Evolutionary conservation across 2,797 vertebrate species (phyloP).

Genomic region (Yasuhikotakia modesta): DNA sequence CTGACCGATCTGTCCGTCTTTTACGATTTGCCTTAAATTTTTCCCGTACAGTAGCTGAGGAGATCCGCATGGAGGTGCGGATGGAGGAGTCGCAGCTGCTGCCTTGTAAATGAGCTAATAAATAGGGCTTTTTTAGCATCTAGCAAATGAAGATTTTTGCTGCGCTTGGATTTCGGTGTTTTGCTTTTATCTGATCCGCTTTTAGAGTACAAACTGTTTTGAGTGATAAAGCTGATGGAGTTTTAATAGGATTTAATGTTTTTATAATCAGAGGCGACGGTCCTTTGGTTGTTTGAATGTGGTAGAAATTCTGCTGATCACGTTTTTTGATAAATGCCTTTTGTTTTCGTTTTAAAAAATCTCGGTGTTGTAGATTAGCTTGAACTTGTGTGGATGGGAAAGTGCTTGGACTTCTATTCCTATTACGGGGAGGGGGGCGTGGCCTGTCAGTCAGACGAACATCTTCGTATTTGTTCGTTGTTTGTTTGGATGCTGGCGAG

Average conservation of each 20-base stretch:
- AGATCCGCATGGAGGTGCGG: slow-evolving; percentile 79
- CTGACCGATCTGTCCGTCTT: slow-evolving; percentile 78
- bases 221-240: slow-evolving; percentile 84
- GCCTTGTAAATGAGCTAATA: slow-evolving; percentile 66
- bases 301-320: slow-evolving; percentile 87
- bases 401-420: slow-evolving; percentile 46
- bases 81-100: slow-evolving; percentile 73
- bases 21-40: slow-evolving; percentile 94
- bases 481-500: slow-evolving; percentile 82
- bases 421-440: slow-evolving; percentile 65
- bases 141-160: slow-evolving; percentile 80
- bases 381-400: slow-evolving; percentile 71
- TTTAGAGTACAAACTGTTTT: slow-evolving; percentile 80
- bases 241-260: slow-evolving; percentile 89
- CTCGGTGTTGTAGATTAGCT: slow-evolving; percentile 85
- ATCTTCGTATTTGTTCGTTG: slow-evolving; percentile 62
- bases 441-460: slow-evolving; percentile 77
- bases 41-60: slow-evolving; percentile 85
- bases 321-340: slow-evolving; percentile 79
- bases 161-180: slow-evolving; percentile 87
- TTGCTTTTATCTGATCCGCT: slow-evolving; percentile 82
- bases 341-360: slow-evolving; percentile 73
- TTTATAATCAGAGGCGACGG: slow-evolving; percentile 83
- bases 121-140: slow-evolving; percentile 85
- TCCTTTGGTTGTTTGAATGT: slow-evolving; percentile 87